A percentile compares a stretch with the other conserved stretches of the same genome.
phyloP scores from a whole-genome alignment of 2,113 vertebrate species.

The Urocynchramus pylzowi region DNA sequence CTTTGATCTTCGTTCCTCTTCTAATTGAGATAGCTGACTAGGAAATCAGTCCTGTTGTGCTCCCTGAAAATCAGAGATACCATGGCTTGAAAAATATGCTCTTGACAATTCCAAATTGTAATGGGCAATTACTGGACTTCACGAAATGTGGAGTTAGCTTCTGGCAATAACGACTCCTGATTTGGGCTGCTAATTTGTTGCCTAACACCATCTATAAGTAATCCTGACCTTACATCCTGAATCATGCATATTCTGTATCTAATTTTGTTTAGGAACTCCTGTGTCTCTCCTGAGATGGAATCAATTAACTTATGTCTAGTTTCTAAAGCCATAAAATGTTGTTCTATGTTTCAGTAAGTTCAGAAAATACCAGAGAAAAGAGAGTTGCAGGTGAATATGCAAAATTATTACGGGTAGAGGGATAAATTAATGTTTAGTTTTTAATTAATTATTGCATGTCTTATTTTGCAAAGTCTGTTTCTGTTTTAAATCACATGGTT shows the following conservation, averaged over 20 bases:
- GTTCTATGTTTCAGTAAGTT: not conserved
- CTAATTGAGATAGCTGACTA: not conserved
- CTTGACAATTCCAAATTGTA: not conserved
- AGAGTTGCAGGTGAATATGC: not conserved
- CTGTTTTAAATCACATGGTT: conserved; percentile 52
- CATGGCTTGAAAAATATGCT: not conserved
- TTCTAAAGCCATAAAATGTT: not conserved
- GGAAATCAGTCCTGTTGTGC: not conserved
- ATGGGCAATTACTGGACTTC: not conserved
- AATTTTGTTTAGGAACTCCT: not conserved
- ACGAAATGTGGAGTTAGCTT: not conserved
- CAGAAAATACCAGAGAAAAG: not conserved
- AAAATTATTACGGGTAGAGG: not conserved
- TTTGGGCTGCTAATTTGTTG: not conserved
- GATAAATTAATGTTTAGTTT: not conserved
- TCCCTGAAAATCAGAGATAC: not conserved
- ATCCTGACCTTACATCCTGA: not conserved
- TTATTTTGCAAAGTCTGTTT: conserved; percentile 41
- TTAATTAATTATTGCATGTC: conserved; percentile 2
- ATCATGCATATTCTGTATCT: not conserved
- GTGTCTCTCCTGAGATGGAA: not conserved
- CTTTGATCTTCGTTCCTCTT: not conserved
- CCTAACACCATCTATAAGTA: not conserved
- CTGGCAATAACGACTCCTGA: not conserved
- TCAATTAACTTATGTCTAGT: not conserved